Evolutionary conservation across 2,113 vertebrate genomes (phyloP).

Genomic region (Eclectus roratus): DNA sequence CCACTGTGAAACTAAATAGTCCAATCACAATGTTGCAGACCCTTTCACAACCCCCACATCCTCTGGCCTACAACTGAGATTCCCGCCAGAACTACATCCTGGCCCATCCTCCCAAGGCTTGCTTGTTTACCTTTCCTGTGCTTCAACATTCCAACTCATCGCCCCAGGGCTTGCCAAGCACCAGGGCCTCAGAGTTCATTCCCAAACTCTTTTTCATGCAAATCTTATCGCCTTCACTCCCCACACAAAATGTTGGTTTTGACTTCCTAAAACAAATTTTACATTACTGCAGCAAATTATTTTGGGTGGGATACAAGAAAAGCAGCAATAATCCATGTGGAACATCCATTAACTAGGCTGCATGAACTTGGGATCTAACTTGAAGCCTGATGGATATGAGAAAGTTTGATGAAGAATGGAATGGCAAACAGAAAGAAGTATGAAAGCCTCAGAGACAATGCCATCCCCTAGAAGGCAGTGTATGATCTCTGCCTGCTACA

Average conservation of each 20-base stretch:
- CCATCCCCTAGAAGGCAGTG: neutral
- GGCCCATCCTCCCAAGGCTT: too few relatives aligned
- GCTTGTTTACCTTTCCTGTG: too few relatives aligned
- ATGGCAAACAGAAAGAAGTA: neutral
- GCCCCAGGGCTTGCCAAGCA: too few relatives aligned
- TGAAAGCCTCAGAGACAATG: neutral
- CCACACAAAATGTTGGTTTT: accelerated
- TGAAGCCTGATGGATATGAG: neutral
- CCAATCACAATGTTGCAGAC: too few relatives aligned
- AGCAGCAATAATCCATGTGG: neutral
- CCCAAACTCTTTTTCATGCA: too few relatives aligned
- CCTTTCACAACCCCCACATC: too few relatives aligned
- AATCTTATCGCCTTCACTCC: too few relatives aligned
- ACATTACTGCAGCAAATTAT: neutral
- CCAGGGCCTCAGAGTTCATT: too few relatives aligned
- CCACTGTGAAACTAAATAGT: too few relatives aligned
- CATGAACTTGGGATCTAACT: neutral
- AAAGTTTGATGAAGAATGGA: neutral
- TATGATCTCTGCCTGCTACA: neutral
- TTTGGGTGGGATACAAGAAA: neutral
- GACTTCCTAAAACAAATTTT: neutral
- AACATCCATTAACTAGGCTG: neutral
- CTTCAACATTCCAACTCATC: too few relatives aligned
- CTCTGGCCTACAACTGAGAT: too few relatives aligned
- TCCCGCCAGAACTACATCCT: too few relatives aligned